Base-by-base conservation (phyloP, 2,113 vertebrate species). In the Hydrolagus affinis region DNA sequence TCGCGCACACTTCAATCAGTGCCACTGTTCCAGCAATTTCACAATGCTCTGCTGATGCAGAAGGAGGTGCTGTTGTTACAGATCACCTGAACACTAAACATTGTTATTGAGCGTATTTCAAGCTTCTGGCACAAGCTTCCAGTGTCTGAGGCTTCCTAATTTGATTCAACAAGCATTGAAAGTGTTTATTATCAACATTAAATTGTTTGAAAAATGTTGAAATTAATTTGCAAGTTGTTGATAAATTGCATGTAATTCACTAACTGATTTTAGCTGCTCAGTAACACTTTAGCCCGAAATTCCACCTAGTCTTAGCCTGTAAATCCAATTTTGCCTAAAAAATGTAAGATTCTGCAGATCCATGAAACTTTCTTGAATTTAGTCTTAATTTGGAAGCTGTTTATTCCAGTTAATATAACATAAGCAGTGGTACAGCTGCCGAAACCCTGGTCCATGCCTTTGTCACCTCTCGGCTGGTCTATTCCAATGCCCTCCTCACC, bases 11-110 rank as follows among this genome's bases (percentile, higher is more conserved):
- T 83, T 66, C 66, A 83, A 66, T 66, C 23, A 30, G 17, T 32
- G 25, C 8, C 30, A 62, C 8, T 17, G 25, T 21, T 28, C 25
- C 60, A 80, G 77, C 8, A 17, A 8, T 15, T 9, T 2, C 66
- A 17, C 17, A 2, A 68, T 83, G 62, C 32, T 28, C 30, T 62
- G 21, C 17, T 83, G 8, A 62, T 28, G 62, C 78, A 83, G 78
- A 21, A 83, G 78, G 62, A 83, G 78, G 62, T 66, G 78, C 78
- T 83, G 78, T 83, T 83, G 78, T 64, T 68, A 83, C 78, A 83
- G 62, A 62, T 68, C 60, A 83, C 11, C 62, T 15, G 15, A 83
- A 66, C 28, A 66, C 25, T 1, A 28, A 64, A 83, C 25, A 83
- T 4, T 75, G 73, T 30, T 30, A 21, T 8, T 9, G 11, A 11